These are phyloP conservation scores for Trissolcus brochymenae DNA, from an alignment of 2,888 invertebrate species.

Conservation along the genomic window DNA sequence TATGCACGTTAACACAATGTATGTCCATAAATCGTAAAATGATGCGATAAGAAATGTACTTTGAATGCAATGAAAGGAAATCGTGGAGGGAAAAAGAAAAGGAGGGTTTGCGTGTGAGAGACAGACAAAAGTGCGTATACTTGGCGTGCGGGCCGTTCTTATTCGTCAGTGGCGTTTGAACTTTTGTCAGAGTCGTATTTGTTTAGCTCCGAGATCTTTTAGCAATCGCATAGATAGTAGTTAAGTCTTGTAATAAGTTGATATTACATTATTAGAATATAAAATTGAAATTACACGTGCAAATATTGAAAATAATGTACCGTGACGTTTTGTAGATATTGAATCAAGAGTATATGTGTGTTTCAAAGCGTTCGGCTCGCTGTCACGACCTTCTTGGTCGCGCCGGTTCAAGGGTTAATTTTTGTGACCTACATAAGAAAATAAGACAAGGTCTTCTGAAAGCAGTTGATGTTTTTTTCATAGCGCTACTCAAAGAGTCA, in stretches of 20 bases:
- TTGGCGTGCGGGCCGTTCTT: no score
- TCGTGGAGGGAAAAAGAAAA: background rate
- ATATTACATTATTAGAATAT: constrained; percentile 6
- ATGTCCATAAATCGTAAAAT: no score
- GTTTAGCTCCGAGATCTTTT: constrained; percentile 13
- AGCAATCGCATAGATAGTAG: constrained; percentile 8
- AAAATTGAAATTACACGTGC: background rate
- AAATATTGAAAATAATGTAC: background rate
- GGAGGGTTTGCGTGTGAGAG: background rate
- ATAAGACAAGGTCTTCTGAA: constrained; percentile 57
- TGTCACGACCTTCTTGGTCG: constrained; percentile 51
- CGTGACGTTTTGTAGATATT: constrained; percentile 36
- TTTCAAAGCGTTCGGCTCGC: constrained; percentile 47
- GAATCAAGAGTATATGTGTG: constrained; percentile 38
- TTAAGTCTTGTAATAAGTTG: constrained; percentile 17
- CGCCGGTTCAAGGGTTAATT: constrained; percentile 56
- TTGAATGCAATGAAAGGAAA: no score
- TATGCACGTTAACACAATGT: no score
- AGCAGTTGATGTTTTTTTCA: constrained; percentile 53
- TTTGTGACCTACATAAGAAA: constrained; percentile 59
- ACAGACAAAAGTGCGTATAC: background rate
- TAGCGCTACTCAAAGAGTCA: constrained; percentile 50
- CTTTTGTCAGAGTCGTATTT: constrained; percentile 32
- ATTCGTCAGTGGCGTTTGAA: constrained; percentile 32
- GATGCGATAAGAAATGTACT: no score